phyloP scores from a whole-genome alignment of 2,888 invertebrate species.

The Caenorhabditis parvicauda region DNA sequence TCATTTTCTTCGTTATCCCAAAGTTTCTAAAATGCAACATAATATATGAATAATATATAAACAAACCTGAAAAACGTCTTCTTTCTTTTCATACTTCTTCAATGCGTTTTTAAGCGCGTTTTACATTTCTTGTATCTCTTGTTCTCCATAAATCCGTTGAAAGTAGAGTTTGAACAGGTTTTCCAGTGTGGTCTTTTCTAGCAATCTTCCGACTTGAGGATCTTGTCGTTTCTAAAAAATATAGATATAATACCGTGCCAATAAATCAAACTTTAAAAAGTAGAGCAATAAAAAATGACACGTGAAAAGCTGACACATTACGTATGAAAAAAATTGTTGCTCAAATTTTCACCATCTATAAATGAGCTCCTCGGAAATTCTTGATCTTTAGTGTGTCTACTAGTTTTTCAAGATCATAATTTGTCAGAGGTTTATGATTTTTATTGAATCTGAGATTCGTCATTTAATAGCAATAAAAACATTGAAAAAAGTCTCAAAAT shows the following conservation, averaged over 20 bases:
- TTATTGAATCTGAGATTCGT: too few species aligned
- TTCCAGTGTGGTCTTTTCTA: conserved; percentile 13
- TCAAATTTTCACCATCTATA: conserved; percentile 9
- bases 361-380: too few species aligned
- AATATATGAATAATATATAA: conserved; percentile 11
- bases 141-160: conserved; percentile 6
- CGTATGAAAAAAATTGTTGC: conserved; percentile 9
- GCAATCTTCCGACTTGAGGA: conserved; percentile 7
- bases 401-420: too few species aligned
- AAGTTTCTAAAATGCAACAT: conserved; percentile 12
- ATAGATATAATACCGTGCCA: conserved; percentile 8
- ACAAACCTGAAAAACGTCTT: conserved; percentile 6
- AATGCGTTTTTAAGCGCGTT: conserved; percentile 4
- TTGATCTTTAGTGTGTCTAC: too few species aligned
- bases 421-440: too few species aligned
- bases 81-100: conserved; percentile 8
- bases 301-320: conserved; percentile 10
- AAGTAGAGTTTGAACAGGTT: conserved; percentile 10
- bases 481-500: too few species aligned
- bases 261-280: conserved; percentile 10
- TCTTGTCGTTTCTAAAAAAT: conserved; percentile 7
- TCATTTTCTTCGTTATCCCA: conserved; percentile 7
- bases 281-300: conserved; percentile 8
- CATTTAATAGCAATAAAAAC: too few species aligned
- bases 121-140: conserved; percentile 10